Percentiles rank a stretch among this genome's conserved stretches.
Conservation (phyloP, 2,113 vertebrate species). For the Sphaerodactylus townsendi region DNA sequence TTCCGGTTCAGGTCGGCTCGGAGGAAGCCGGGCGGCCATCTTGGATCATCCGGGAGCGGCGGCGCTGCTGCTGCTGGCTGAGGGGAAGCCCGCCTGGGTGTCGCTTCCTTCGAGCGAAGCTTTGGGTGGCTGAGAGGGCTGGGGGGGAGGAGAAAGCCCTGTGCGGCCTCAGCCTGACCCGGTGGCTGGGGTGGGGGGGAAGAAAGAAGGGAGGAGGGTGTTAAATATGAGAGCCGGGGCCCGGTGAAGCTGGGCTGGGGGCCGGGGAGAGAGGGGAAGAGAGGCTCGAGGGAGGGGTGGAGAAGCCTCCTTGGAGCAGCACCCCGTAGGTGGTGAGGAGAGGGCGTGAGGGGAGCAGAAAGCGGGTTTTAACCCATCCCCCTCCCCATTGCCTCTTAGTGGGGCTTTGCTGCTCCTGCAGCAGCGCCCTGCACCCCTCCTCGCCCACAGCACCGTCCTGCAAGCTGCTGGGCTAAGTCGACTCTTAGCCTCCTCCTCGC, state of each 20-base stretch:
- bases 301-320: not conserved
- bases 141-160: not conserved
- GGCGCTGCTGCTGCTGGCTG: conserved; percentile 21
- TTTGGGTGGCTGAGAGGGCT: conserved; percentile 17
- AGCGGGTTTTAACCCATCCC: not conserved
- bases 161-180: not conserved
- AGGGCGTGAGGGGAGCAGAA: not conserved
- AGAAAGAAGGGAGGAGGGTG: not conserved
- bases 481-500: not conserved
- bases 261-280: not conserved
- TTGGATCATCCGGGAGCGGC: conserved; percentile 78
- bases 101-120: not conserved
- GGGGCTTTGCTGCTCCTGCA: not conserved
- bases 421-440: conserved; percentile 8
- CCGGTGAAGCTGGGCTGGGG: conserved; percentile 39
- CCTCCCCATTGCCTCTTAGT: not conserved
- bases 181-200: not conserved
- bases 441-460: not conserved
- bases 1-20: conserved; percentile 80
- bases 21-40: conserved; percentile 87
- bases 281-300: conserved; percentile 37
- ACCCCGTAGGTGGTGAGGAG: not conserved
- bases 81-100: not conserved
- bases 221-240: conserved; percentile 41
- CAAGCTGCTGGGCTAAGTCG: not conserved